Base-by-base conservation (phyloP, 2,888 invertebrate species). In the Diaperis boleti region DNA sequence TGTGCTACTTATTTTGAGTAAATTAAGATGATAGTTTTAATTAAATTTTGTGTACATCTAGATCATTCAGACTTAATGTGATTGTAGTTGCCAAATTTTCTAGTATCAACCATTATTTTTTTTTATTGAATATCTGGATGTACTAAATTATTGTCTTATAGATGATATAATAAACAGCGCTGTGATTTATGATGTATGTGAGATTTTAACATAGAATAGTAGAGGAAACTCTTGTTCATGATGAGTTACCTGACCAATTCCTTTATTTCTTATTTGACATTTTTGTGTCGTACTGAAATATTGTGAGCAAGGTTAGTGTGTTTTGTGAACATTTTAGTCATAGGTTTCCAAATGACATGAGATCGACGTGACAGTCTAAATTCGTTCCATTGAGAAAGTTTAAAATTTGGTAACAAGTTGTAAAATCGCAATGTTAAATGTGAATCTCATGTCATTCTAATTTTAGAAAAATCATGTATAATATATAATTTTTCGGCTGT, bases 101-200 rank as follows among this genome's bases (percentile, higher is more conserved):
- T 14, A 50, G 13, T 26, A 26, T 5, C 26, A 8, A 26, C 26
- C n/a, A 26, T 26, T n/a, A n/a, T n/a, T n/a, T n/a, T n/a, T n/a
- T 31, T 49, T 49, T 29, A 49, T 31, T 14, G 33, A 5, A 31
- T 33, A 49, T 49, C 33, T 49, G 15, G 13, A 49, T 13, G 18
- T 42, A 42, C 20, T 13, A 22, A 47, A 29, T 8, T 17, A 8
- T 35, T 50, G 15, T 20, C 15, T 20, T 26, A 26, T 26, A 3
- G n/a, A 26, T 3, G 26, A 26, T 26, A 26, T 26, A 26, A 26
- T 26, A 33, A 33, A 11, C 33, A 13, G 11, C 33, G 45, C 57
- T 57, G 57, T 57, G 57, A 57, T 57, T 57, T 57, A 35, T 47
- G 15, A 45, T 57, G 35, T 47, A 57, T 47, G 45, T 57, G 57